A percentile compares a stretch with the other conserved stretches of the same genome.
Conservation (phyloP, 2,888 invertebrate species). For the Serripes groenlandicus region DNA sequence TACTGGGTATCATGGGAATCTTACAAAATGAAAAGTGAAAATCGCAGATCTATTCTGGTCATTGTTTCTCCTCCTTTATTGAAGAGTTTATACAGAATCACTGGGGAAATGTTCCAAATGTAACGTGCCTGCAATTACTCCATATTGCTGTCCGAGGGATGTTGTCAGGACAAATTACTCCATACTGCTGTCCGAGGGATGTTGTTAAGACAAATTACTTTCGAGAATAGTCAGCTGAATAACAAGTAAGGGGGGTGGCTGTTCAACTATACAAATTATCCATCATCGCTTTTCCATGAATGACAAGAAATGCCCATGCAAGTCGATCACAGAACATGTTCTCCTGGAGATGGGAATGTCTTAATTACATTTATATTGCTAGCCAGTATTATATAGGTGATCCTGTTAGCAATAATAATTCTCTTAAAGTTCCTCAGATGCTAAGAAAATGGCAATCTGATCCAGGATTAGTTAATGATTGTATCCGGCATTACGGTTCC, state of each 20-base stretch:
- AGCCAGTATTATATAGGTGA: no score
- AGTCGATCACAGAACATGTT: no score
- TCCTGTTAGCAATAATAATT: no score
- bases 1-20: constrained; percentile 10
- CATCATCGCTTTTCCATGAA: no score
- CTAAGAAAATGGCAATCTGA: no score
- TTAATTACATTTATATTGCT: constrained; percentile 8
- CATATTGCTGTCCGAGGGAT: not conserved
- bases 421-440: no score
- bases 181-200: constrained; percentile 6
- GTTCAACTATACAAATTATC: constrained; percentile 3
- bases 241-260: not conserved
- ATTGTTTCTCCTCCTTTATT: constrained; percentile 22
- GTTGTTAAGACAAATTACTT: constrained; percentile 24
- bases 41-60: constrained; percentile 16
- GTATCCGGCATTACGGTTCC: no score
- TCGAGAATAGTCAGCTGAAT: constrained; percentile 13
- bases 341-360: not conserved
- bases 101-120: constrained; percentile 36
- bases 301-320: no score
- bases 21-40: constrained; percentile 19
- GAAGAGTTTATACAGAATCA: constrained; percentile 24
- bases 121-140: constrained; percentile 13
- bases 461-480: no score
- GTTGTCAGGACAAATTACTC: constrained; percentile 25